These are phyloP conservation scores for Musca domestica DNA, from an alignment of 1,140 invertebrate species.

Conservation along the genomic window DNA sequence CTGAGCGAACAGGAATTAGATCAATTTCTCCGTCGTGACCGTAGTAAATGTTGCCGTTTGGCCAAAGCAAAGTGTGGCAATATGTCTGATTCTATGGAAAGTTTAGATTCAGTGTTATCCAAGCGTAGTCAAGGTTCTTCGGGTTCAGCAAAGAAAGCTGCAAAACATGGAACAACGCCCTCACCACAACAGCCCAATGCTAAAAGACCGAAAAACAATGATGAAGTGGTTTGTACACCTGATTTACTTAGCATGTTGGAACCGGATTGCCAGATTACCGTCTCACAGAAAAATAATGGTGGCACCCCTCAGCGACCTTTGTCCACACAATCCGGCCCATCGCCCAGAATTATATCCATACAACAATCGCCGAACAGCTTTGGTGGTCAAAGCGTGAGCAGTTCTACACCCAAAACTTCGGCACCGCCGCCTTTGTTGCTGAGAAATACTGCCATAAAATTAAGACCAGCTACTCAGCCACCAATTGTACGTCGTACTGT, in stretches of 20 bases:
- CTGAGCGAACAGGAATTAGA: constrained; percentile 35
- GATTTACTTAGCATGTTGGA: constrained; percentile 51
- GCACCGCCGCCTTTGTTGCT: constrained; percentile 45
- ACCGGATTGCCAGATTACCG: constrained; percentile 48
- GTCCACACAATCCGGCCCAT: constrained; percentile 28
- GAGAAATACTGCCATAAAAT: constrained; percentile 41
- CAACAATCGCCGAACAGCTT: constrained; percentile 29
- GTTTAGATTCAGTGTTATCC: constrained; percentile 41
- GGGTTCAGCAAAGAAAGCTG: constrained; percentile 31
- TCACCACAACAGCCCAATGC: constrained; percentile 27
- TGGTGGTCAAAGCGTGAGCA: not conserved
- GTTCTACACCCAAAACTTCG: constrained; percentile 16
- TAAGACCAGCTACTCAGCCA: constrained; percentile 31
- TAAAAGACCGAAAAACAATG: constrained; percentile 44
- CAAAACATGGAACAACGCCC: constrained; percentile 21
- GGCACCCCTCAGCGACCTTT: not conserved
- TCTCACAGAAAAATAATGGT: constrained; percentile 29
- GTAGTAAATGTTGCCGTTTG: constrained; percentile 43
- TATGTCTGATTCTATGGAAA: constrained; percentile 48
- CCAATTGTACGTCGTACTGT: constrained; percentile 23
- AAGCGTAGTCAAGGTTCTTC: constrained; percentile 35
- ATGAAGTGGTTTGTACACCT: constrained; percentile 53
- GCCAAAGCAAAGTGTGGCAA: constrained; percentile 40
- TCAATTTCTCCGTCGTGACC: constrained; percentile 34
- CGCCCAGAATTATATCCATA: constrained; percentile 42